These are phyloP conservation scores for Smittia aterrima DNA, from an alignment of 2,888 invertebrate species.

Conservation along the genomic window DNA sequence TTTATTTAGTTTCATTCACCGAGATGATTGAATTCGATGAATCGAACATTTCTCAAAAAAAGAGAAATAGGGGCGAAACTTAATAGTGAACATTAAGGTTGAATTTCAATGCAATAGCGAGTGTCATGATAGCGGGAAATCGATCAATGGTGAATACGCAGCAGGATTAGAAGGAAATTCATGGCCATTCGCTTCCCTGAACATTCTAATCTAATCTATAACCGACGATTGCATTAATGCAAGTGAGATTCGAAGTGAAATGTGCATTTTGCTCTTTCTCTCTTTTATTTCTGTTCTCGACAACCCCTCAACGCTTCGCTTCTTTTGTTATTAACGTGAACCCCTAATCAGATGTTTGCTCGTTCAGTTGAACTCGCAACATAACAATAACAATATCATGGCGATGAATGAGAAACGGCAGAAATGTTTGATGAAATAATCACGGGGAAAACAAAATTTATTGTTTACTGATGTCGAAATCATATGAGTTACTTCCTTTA, in stretches of 20 bases:
- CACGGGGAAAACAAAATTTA: constrained; percentile 10
- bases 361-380: constrained; percentile 4
- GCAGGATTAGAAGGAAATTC: neutral
- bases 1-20: neutral
- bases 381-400: neutral
- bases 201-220: constrained; percentile 27
- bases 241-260: constrained; percentile 27
- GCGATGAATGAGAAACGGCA: neutral
- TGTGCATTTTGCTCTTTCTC: neutral
- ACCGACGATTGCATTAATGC: constrained; percentile 35
- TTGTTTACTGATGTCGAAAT: neutral
- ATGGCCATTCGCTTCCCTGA: neutral
- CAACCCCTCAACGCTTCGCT: neutral
- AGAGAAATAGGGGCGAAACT: neutral
- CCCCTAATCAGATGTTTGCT: constrained; percentile 26
- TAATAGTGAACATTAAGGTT: neutral
- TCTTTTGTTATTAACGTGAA: neutral
- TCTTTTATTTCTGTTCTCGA: neutral
- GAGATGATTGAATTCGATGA: neutral
- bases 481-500: constrained; percentile 6
- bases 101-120: neutral
- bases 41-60: neutral
- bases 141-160: neutral
- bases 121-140: constrained; percentile 11
- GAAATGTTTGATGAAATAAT: constrained; percentile 20